Conservation (phyloP, 30 jellyfish, hydroid and myxozoan genomes). For the Chrysaora quinquecirrha region DNA sequence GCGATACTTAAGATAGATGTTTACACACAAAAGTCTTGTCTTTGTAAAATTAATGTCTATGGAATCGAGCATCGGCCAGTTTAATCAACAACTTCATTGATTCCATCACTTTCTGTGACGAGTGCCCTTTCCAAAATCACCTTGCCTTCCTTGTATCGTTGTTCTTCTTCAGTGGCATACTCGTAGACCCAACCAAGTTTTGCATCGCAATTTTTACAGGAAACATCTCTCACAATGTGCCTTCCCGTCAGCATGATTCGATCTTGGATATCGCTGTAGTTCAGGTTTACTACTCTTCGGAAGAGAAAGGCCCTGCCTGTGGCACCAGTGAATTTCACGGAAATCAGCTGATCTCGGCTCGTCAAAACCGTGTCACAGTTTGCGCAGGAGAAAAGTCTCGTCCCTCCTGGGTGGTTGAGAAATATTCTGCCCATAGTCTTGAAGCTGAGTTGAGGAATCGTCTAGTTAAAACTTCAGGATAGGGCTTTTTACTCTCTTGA, state of each 20-base stretch:
- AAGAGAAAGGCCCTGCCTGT: conserved; percentile 95
- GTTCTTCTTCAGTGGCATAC: conserved; percentile 98
- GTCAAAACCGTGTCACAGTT: conserved; percentile 94
- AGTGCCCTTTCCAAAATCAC: conserved; percentile 96
- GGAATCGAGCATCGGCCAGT: too few species aligned
- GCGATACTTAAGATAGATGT: too few species aligned
- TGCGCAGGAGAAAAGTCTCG: conserved; percentile 85
- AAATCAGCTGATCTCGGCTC: conserved; percentile 79
- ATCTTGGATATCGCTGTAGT: conserved; percentile 93
- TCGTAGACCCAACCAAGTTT: conserved; percentile 98
- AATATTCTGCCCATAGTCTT: conserved; percentile 88
- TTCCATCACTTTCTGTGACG: conserved; percentile 99
- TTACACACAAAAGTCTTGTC: too few species aligned
- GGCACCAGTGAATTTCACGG: conserved; percentile 96
- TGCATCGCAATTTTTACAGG: conserved; percentile 93
- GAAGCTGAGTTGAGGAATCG: too few species aligned
- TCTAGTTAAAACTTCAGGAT: too few species aligned
- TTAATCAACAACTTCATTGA: conserved; percentile 80
- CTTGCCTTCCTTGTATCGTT: conserved; percentile 95
- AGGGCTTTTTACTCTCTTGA: too few species aligned
- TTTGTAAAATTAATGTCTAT: too few species aligned
- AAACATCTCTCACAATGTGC: conserved; percentile 97
- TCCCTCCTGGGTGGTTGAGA: conserved; percentile 97
- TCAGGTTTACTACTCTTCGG: conserved; percentile 73
- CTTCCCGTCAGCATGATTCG: conserved; percentile 95